Evolutionary conservation across 2,113 vertebrate genomes (phyloP).

Genomic region (Carettochelys insculpta): DNA sequence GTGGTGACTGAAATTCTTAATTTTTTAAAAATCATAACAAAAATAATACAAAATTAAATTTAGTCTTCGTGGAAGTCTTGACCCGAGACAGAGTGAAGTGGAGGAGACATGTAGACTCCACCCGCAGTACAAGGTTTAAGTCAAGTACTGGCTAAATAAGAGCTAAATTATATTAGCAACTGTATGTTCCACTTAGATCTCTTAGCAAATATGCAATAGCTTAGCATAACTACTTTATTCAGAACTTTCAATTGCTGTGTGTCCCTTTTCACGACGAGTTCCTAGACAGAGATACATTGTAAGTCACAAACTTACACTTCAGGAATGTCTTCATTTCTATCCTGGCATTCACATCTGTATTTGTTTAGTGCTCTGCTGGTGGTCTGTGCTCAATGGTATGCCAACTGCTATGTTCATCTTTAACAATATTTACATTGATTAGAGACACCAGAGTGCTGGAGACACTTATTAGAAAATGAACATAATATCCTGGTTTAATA

Average conservation of each 20-base stretch:
- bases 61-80: too few relatives aligned
- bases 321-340: slow-evolving; percentile 74
- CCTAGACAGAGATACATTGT: slow-evolving; percentile 62
- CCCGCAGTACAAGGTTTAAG: too few relatives aligned
- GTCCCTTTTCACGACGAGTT: slow-evolving; percentile 20
- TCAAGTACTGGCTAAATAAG: slow-evolving; percentile 8
- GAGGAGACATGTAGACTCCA: too few relatives aligned
- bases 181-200: background rate
- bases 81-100: too few relatives aligned
- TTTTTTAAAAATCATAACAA: background rate
- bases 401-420: slow-evolving; percentile 76
- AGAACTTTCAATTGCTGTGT: slow-evolving; percentile 28
- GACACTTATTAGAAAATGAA: slow-evolving; percentile 67
- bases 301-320: slow-evolving; percentile 65
- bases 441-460: slow-evolving; percentile 59
- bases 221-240: slow-evolving; percentile 27
- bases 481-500: slow-evolving; percentile 53
- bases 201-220: background rate
- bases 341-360: slow-evolving; percentile 80
- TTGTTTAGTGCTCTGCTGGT: slow-evolving; percentile 85
- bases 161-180: background rate
- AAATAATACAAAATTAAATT: background rate
- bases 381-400: slow-evolving; percentile 78
- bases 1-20: background rate
- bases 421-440: slow-evolving; percentile 80